Conservation (phyloP, 1,140 invertebrate genomes). For the Epicauta chinensis region DNA sequence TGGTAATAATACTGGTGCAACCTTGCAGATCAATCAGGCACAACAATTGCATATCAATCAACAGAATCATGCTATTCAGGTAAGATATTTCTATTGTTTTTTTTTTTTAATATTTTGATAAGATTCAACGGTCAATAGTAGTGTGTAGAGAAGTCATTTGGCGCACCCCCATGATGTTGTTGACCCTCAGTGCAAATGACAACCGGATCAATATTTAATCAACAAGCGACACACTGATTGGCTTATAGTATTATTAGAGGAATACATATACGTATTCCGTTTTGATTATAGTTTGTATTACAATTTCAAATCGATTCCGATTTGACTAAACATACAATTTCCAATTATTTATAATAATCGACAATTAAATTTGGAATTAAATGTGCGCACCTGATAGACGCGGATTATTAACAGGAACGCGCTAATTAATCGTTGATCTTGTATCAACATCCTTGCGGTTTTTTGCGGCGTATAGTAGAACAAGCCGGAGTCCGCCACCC, state of each 20-base stretch:
- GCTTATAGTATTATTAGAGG: conserved; percentile 19
- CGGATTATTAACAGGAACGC: too few relatives aligned
- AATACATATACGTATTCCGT: conserved; percentile 6
- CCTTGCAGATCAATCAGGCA: conserved; percentile 75
- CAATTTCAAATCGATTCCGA: too few relatives aligned
- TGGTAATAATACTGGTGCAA: conserved; percentile 41
- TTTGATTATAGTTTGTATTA: conserved; percentile 1
- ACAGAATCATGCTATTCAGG: conserved; percentile 66
- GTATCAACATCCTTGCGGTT: too few relatives aligned
- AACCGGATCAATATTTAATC: conserved; percentile 26
- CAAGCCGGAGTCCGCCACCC: too few relatives aligned
- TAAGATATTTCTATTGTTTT: conserved; percentile 38
- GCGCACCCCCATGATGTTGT: conserved; percentile 14
- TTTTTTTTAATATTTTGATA: neutral
- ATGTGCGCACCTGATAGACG: too few relatives aligned
- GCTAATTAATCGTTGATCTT: too few relatives aligned
- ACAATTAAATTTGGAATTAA: too few relatives aligned
- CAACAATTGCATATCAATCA: conserved; percentile 79
- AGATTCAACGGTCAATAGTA: conserved; percentile 16
- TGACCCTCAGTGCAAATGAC: conserved; percentile 24
- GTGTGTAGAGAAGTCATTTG: conserved; percentile 14
- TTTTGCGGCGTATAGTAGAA: too few relatives aligned
- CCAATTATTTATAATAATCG: too few relatives aligned
- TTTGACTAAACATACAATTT: too few relatives aligned
- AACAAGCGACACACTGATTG: conserved; percentile 22